phyloP scores from a whole-genome alignment of 2,888 invertebrate species.

The Arrhopalites spinosus region DNA sequence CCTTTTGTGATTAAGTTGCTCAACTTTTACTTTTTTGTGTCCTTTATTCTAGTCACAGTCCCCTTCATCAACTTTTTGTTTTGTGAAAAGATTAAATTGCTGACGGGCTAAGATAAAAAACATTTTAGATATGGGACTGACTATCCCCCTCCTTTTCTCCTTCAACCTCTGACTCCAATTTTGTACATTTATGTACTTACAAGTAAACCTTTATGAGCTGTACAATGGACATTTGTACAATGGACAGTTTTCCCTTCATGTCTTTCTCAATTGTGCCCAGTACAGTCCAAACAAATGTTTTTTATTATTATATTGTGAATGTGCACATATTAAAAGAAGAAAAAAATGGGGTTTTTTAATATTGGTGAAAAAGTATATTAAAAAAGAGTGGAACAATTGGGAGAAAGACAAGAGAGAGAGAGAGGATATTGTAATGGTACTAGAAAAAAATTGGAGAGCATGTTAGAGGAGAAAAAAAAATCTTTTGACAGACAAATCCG shows the following conservation, averaged over 20 bases:
- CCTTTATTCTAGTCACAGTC: background rate
- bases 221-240: too few relatives aligned
- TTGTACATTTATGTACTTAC: background rate
- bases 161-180: background rate
- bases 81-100: background rate
- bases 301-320: too few relatives aligned
- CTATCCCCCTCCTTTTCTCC: background rate
- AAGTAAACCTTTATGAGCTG: too few relatives aligned
- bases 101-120: background rate
- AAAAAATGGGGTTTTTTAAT: too few relatives aligned
- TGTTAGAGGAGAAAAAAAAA: conserved; percentile 1
- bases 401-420: background rate
- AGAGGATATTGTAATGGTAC: background rate
- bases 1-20: background rate
- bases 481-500: conserved; percentile 25
- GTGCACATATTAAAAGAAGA: too few relatives aligned
- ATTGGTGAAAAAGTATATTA: too few relatives aligned
- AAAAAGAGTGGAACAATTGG: too few relatives aligned
- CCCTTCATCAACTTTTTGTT: background rate
- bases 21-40: background rate
- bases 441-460: conserved; percentile 7
- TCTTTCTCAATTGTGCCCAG: too few relatives aligned
- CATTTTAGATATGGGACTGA: too few relatives aligned
- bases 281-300: too few relatives aligned
- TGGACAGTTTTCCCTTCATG: too few relatives aligned